Evolutionary conservation across 2,888 invertebrate species (phyloP).

Genomic region (Brenthis daphne): DNA sequence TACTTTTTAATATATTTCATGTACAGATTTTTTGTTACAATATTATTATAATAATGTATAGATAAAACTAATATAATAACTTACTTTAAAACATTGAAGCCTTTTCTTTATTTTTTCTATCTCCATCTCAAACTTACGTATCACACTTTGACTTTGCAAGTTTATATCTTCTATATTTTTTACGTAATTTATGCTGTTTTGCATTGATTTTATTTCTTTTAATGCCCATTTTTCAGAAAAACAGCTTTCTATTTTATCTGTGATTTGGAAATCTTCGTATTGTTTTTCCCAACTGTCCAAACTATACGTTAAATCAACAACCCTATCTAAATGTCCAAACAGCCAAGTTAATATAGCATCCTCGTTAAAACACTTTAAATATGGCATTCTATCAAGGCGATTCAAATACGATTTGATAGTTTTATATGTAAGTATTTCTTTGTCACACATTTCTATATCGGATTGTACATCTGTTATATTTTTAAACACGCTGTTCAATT

Average conservation of each 20-base stretch:
- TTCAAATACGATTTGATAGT: slow-evolving; percentile 56
- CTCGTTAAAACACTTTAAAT: slow-evolving; percentile 51
- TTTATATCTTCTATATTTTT: slow-evolving; percentile 55
- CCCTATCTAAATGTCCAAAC: slow-evolving; percentile 54
- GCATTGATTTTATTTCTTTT: slow-evolving; percentile 65
- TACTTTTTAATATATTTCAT: too few species aligned
- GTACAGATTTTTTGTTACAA: neutral
- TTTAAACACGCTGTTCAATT: slow-evolving; percentile 60
- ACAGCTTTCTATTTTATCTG: slow-evolving; percentile 57
- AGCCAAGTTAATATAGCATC: slow-evolving; percentile 67
- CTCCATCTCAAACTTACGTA: slow-evolving; percentile 54
- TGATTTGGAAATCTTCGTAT: slow-evolving; percentile 52
- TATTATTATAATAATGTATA: neutral
- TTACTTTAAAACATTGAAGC: slow-evolving; percentile 66
- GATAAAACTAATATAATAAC: slow-evolving; percentile 4
- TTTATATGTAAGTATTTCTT: slow-evolving; percentile 60
- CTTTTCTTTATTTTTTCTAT: slow-evolving; percentile 56
- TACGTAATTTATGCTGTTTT: slow-evolving; percentile 61
- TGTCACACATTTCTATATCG: slow-evolving; percentile 70
- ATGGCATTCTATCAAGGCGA: slow-evolving; percentile 48
- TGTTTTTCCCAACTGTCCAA: slow-evolving; percentile 42
- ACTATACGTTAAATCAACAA: slow-evolving; percentile 37
- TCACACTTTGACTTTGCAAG: slow-evolving; percentile 54
- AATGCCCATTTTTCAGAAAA: slow-evolving; percentile 66
- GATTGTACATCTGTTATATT: slow-evolving; percentile 64